Evolutionary conservation across 2,888 invertebrate genomes (phyloP), one percentile per base, ranked within the genome.

Genomic region (Drosophila mercatorum): DNA sequence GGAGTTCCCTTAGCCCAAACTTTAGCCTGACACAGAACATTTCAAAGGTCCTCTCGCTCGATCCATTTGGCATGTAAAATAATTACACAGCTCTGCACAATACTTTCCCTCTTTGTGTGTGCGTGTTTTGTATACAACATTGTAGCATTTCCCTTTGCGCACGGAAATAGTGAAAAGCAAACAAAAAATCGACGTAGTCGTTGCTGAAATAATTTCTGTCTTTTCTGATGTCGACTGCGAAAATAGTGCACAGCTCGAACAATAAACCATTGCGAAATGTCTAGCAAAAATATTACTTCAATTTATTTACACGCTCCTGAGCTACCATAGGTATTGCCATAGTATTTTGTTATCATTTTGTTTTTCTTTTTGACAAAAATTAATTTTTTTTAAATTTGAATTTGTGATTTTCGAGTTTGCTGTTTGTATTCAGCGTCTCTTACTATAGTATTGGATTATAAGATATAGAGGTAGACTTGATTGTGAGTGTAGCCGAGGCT

Each of bases 61-160:
- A 51, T 34, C 46, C 56, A 40, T 53, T 63, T 44, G 55, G 31
- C 49, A 36, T 22, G 28, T 17, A 11, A 60, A 69, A 56, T 64
- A 72, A 69, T 72, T 69, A 52, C 58, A 47, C 28, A 8, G 22
- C 7, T 26, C 34, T 40, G 47, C 11, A 43, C 60, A 60, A 66
- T 55, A 43, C 47, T 47, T 66, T 1, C 38, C 17, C 8, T 14
- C 31, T 36, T 14, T 36, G 10, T 40, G 7, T 7, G 0, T 31
- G 11, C 38, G 0, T 38, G 11, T 43, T 1, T 28, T 52, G 26
- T 44, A 46, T 22, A 12, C 17, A 43, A 52, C 52, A 52, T 22
- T 52, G 52, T 22, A 40, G 31, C 14, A 51, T 51, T 12, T 34
- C 22, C 14, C 1, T 28, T 44, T n/a, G 28, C 22, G 49, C 34